Evolutionary conservation across 1,140 invertebrate species (phyloP).

Genomic region (Scylla paramamosain): DNA sequence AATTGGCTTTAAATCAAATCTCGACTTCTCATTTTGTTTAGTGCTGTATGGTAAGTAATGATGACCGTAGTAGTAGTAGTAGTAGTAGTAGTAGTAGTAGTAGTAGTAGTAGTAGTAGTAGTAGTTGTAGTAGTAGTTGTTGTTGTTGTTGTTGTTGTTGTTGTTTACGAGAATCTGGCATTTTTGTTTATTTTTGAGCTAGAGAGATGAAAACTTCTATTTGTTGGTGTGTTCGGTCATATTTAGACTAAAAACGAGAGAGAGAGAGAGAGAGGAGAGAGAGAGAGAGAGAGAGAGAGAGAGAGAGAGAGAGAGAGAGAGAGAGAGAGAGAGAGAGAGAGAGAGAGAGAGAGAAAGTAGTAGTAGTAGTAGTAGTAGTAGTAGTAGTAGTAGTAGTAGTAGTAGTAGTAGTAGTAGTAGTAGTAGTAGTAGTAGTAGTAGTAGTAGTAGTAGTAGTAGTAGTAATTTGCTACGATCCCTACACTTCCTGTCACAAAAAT

Average conservation of each 20-base stretch:
- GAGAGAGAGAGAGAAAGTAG: background rate
- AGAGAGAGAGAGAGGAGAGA: background rate
- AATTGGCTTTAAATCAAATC: too few species aligned
- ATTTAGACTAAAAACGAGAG: background rate
- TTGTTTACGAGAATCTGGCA: too few species aligned
- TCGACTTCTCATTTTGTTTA: too few species aligned
- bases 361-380: conserved; percentile 22
- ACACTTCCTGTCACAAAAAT: too few species aligned
- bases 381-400: conserved; percentile 22
- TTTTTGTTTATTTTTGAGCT: too few species aligned
- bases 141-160: background rate
- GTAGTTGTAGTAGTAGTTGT: background rate
- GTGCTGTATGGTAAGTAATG: too few species aligned
- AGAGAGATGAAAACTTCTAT: too few species aligned
- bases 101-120: conserved; percentile 23
- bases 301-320: conserved; percentile 35
- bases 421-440: background rate
- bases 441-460: background rate
- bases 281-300: conserved; percentile 30
- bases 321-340: background rate
- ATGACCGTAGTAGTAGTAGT: background rate
- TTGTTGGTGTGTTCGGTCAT: background rate
- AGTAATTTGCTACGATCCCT: too few species aligned
- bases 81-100: conserved; percentile 23
- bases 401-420: background rate